Percentiles rank a stretch among this genome's conserved stretches.
Evolutionary conservation across 2,797 vertebrate species (phyloP).

Genomic region (Linurgus olivaceus): DNA sequence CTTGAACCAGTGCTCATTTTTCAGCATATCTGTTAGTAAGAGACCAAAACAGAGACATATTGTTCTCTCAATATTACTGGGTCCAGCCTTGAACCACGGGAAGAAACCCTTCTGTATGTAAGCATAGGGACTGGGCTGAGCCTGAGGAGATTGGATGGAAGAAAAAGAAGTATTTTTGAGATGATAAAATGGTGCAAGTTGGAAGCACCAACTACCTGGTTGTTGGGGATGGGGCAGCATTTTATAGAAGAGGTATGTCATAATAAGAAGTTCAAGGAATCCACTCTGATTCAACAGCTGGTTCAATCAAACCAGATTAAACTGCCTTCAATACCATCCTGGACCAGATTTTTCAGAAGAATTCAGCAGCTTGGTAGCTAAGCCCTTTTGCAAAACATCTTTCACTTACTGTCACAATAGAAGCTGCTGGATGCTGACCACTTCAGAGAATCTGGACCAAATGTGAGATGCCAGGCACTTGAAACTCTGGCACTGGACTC

Average conservation of each 20-base stretch:
- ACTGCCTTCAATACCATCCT: slow-evolving; percentile 64
- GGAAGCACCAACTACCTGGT: background rate
- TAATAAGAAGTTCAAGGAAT: slow-evolving; percentile 11
- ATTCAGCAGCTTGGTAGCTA: slow-evolving; percentile 59
- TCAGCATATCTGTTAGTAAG: background rate
- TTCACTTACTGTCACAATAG: slow-evolving; percentile 67
- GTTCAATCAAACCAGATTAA: slow-evolving; percentile 54
- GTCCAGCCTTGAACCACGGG: background rate
- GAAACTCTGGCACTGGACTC: slow-evolving; percentile 52
- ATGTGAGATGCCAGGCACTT: slow-evolving; percentile 60
- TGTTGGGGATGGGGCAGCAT: background rate
- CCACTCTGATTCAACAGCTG: slow-evolving; percentile 34
- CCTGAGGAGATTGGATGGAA: background rate
- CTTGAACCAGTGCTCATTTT: background rate
- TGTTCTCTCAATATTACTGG: background rate
- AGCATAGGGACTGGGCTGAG: background rate
- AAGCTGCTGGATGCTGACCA: slow-evolving; percentile 68
- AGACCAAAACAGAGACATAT: background rate
- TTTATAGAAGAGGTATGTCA: background rate
- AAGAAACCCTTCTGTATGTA: background rate
- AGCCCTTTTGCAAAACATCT: slow-evolving; percentile 67
- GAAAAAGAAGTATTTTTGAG: background rate
- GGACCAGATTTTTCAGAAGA: slow-evolving; percentile 65
- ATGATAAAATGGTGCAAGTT: background rate
- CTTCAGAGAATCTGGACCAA: slow-evolving; percentile 65